A percentile compares a stretch with the other conserved stretches of the same genome.
phyloP scores from a whole-genome alignment of 2,113 vertebrate genomes.

The Nettapus auritus region DNA sequence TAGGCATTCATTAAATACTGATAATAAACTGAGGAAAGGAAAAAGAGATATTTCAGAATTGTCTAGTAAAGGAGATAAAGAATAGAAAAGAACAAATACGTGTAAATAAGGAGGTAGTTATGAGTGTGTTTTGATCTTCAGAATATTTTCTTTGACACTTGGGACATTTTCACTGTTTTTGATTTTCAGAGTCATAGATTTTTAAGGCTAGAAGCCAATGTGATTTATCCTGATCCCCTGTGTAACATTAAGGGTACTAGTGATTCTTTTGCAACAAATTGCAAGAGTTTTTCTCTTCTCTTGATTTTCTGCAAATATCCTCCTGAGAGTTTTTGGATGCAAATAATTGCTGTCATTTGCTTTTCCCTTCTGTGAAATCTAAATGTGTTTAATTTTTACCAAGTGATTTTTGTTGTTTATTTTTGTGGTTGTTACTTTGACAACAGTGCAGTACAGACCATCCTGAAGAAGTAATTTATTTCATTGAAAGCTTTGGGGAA shows the following conservation, averaged over 20 bases:
- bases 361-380: background rate
- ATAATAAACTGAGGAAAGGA: background rate
- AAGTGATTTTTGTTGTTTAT: background rate
- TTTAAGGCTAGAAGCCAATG: background rate
- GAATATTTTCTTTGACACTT: background rate
- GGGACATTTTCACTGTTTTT: background rate
- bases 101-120: background rate
- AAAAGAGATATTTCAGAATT: background rate
- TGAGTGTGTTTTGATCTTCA: background rate
- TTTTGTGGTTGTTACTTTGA: constrained; percentile 9
- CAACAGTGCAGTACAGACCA: background rate
- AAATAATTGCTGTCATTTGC: background rate
- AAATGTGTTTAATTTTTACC: background rate
- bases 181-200: background rate
- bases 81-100: background rate
- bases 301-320: background rate
- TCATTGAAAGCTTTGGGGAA: background rate
- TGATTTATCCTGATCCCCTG: background rate
- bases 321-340: background rate
- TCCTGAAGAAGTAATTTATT: background rate
- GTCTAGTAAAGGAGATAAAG: background rate
- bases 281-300: background rate
- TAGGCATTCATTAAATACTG: background rate
- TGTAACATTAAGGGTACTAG: background rate
- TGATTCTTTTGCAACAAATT: background rate